phyloP scores from a whole-genome alignment of 2,797 vertebrate genomes.

The Erpetoichthys calabaricus region DNA sequence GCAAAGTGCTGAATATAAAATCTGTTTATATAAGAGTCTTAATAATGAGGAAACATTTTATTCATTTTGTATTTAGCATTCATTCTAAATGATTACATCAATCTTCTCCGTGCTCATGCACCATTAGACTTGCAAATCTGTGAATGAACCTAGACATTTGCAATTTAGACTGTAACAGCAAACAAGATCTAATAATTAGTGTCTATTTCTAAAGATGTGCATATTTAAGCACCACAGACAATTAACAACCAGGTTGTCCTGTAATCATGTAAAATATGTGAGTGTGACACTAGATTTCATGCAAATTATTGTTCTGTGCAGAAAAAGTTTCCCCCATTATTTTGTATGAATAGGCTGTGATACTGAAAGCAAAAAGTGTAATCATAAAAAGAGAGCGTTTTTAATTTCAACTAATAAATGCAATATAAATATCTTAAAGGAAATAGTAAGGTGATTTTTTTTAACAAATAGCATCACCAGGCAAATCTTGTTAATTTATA shows the following conservation, averaged over 20 bases:
- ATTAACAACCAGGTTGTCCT: conserved; percentile 52
- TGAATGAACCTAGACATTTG: conserved; percentile 42
- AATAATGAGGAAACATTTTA: conserved; percentile 44
- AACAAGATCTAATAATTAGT: conserved; percentile 66
- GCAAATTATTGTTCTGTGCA: conserved; percentile 44
- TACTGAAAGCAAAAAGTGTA: neutral
- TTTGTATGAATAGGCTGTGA: neutral
- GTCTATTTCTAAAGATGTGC: conserved; percentile 63
- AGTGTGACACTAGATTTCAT: conserved; percentile 30
- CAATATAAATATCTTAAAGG: too few relatives aligned
- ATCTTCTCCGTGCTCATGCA: conserved; percentile 43
- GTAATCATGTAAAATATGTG: conserved; percentile 54
- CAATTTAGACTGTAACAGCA: conserved; percentile 50
- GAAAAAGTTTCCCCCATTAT: conserved; percentile 28
- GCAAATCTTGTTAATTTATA: too few relatives aligned
- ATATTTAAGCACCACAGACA: conserved; percentile 55
- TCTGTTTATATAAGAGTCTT: conserved; percentile 23
- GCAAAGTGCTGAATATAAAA: conserved; percentile 11
- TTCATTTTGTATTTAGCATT: conserved; percentile 42
- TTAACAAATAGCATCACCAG: too few relatives aligned
- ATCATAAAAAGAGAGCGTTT: too few relatives aligned
- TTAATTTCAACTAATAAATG: too few relatives aligned
- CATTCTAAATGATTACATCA: conserved; percentile 55
- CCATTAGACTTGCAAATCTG: conserved; percentile 74
- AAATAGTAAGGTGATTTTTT: too few relatives aligned